Percentiles rank a stretch among this genome's conserved stretches.
These are phyloP conservation scores for Phania funesta DNA, from an alignment of 2,888 invertebrate species.

Conservation along the genomic window DNA sequence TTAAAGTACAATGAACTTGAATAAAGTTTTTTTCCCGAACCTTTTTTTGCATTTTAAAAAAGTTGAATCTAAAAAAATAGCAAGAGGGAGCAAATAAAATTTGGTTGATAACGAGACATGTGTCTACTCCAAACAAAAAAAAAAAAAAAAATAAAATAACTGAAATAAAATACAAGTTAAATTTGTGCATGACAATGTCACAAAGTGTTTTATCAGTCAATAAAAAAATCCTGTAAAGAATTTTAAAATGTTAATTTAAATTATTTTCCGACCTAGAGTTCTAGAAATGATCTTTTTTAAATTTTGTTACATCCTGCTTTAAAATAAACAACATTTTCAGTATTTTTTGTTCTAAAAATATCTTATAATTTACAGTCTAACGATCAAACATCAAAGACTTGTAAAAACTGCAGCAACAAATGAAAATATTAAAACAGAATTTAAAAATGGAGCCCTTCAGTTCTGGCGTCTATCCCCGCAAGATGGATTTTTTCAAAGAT, in stretches of 20 bases:
- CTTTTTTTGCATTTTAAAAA: conserved; percentile 10
- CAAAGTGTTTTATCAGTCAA: no score
- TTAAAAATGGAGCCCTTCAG: no score
- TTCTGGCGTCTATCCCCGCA: no score
- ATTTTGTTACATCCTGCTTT: not conserved
- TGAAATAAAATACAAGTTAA: conserved; percentile 18
- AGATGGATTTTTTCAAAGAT: no score
- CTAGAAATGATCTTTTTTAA: not conserved
- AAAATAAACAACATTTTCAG: not conserved
- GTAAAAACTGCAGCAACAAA: not conserved
- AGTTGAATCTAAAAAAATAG: conserved; percentile 2
- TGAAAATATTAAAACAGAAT: no score
- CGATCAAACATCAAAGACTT: conserved; percentile 71
- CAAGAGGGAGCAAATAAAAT: conserved; percentile 56
- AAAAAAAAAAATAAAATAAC: conserved; percentile 22
- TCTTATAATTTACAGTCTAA: conserved; percentile 77
- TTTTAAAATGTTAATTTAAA: no score
- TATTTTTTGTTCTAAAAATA: conserved; percentile 51
- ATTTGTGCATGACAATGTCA: not conserved
- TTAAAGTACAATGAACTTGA: conserved; percentile 77
- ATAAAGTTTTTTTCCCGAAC: conserved; percentile 26
- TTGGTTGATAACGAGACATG: conserved; percentile 63
- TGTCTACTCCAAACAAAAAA: conserved; percentile 41
- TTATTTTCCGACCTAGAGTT: no score
- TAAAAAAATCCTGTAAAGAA: no score